Evolutionary conservation across 1,140 invertebrate species (phyloP), one percentile per base, ranked within the genome.

Genomic region (Eciton burchellii): DNA sequence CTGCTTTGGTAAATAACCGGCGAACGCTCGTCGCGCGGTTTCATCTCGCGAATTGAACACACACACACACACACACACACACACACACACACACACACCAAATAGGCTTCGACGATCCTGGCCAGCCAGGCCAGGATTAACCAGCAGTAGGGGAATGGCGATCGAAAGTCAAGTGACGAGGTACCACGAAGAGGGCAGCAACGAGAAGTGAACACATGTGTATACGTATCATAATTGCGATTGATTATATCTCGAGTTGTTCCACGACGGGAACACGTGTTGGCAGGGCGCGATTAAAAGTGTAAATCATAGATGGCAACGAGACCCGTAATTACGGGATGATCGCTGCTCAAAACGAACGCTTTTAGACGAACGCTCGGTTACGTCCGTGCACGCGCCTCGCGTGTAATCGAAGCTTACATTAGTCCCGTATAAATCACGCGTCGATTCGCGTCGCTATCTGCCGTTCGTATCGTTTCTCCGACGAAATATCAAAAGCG

Each of bases 181-280:
- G 4, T 41, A 35, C 9, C 49, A 21, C 11, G 26, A 49, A 12
- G 41, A 45, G 60, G 11, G 21, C 59, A 72, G 1, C 21, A 45
- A 35, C n/a, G 56, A 62, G 41, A 49, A 62, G 63, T 26, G 12
- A 74, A 74, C 21, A 49, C 19, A 21, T 3, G 41, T 3, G 41
- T 29, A 16, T n/a, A 45, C 41, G 26, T 62, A 47, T 73, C 56
- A 73, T 47, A 74, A 74, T 74, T 62, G 35, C 19, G 59, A 74
- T 63, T 24, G 57, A 74, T 74, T 74, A 41, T 49, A 63, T 74
- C 59, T 63, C 43, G 26, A 45, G 8, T 74, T 49, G n/a, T n/a
- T n/a, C 57, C 19, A 47, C 29, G 43, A 74, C 19, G 41, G 24
- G 57, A 62, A 74, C 59, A 74, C 9, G n/a, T 49, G 57, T 74